These are phyloP conservation scores for Limnodromus scolopaceus DNA, from an alignment of 2,797 vertebrate genomes.

Conservation along the genomic window DNA sequence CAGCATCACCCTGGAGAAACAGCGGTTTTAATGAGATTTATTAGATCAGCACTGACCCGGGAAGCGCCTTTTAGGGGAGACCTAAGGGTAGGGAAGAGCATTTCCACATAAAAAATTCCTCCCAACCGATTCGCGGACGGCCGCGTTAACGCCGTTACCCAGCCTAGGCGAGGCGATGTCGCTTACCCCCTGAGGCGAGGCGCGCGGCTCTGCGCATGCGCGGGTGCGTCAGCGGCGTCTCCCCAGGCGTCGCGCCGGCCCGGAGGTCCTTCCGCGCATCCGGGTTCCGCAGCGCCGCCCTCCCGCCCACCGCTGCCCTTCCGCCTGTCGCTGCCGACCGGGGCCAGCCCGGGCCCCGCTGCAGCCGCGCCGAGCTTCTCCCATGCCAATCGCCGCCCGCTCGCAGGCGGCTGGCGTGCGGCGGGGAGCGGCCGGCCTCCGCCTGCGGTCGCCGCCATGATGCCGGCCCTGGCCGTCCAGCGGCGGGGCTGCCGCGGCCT, in stretches of 20 bases:
- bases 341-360: not conserved
- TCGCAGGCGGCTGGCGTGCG: not conserved
- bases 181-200: too few relatives aligned
- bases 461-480: constrained; percentile 75
- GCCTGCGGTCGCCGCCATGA: constrained; percentile 65
- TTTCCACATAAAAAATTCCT: not conserved
- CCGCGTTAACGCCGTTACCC: too few relatives aligned
- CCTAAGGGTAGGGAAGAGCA: too few relatives aligned
- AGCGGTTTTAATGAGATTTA: accelerated
- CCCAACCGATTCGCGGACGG: not conserved
- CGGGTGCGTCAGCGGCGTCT: not conserved
- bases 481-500: constrained; percentile 74
- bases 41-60: not conserved
- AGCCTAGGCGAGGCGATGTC: not conserved
- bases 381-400: not conserved
- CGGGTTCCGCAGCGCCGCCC: not conserved
- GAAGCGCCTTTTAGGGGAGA: not conserved
- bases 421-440: not conserved
- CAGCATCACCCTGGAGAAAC: accelerated
- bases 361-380: not conserved
- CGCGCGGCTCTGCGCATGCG: not conserved
- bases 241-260: accelerated
- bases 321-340: too few relatives aligned
- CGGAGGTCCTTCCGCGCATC: not conserved
- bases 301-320: not conserved